phyloP scores from a whole-genome alignment of 2,797 vertebrate genomes.

The Carcharodon carcharias region DNA sequence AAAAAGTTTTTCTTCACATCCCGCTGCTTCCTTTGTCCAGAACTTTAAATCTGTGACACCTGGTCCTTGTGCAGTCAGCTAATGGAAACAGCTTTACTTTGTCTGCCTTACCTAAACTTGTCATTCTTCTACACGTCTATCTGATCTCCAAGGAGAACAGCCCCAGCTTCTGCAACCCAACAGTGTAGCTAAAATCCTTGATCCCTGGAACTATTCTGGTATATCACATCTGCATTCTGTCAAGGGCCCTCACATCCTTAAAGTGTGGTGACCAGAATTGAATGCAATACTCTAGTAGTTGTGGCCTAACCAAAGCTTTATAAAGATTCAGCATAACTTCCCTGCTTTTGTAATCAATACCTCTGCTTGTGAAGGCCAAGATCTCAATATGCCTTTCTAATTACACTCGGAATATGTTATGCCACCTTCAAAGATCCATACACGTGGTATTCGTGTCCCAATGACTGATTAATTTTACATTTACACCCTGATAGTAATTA shows the following conservation, averaged over 20 bases:
- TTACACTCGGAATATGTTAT: not conserved
- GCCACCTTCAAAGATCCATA: too few species aligned
- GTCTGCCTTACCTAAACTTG: too few species aligned
- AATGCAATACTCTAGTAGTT: not conserved
- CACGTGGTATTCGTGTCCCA: too few species aligned
- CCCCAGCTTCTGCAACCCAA: not conserved
- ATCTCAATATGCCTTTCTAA: not conserved
- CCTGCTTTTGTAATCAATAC: not conserved
- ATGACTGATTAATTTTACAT: too few species aligned
- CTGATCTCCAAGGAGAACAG: not conserved
- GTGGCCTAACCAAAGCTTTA: not conserved
- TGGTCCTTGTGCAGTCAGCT: not conserved
- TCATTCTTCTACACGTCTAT: not conserved
- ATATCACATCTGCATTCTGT: not conserved
- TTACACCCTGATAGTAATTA: too few species aligned
- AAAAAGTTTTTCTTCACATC: not conserved
- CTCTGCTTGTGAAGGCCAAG: not conserved
- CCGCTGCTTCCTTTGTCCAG: too few species aligned
- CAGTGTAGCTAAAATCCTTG: not conserved
- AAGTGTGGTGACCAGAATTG: not conserved
- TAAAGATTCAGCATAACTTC: not conserved
- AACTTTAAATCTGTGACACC: too few species aligned
- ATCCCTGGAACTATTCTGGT: not conserved
- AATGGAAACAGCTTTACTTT: not conserved
- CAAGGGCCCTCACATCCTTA: not conserved